A percentile compares a stretch with the other conserved stretches of the same genome.
These are phyloP conservation scores for Urocolius indicus DNA, from an alignment of 2,113 vertebrate genomes.

Conservation along the genomic window DNA sequence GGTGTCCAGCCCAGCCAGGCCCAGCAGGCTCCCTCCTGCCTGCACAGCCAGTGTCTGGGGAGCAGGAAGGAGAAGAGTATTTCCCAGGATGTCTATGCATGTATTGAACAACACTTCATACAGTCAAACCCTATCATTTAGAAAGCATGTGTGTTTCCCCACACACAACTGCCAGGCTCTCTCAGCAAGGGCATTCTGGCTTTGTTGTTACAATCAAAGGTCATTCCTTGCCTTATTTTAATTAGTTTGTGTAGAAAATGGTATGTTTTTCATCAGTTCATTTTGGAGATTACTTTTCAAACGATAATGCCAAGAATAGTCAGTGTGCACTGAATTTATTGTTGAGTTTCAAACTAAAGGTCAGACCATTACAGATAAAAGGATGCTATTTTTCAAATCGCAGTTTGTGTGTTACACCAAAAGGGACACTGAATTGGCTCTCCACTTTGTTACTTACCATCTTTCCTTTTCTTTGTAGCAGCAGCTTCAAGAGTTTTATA, in stretches of 20 bases:
- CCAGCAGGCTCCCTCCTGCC: neutral
- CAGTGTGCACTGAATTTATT: conserved; percentile 81
- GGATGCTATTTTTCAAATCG: conserved; percentile 83
- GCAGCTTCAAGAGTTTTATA: conserved; percentile 99
- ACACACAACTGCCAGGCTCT: conserved; percentile 72
- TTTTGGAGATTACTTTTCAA: conserved; percentile 87
- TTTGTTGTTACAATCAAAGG: conserved; percentile 85
- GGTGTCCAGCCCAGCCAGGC: neutral
- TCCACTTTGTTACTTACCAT: conserved; percentile 73
- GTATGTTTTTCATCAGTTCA: conserved; percentile 87
- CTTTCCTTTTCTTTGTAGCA: conserved; percentile 88
- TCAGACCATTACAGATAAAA: conserved; percentile 85
- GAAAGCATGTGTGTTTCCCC: conserved; percentile 56
- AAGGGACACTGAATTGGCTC: conserved; percentile 69
- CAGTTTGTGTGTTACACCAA: conserved; percentile 73
- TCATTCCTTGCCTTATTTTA: conserved; percentile 84
- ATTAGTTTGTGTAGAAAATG: conserved; percentile 87
- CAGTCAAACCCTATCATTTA: conserved; percentile 57
- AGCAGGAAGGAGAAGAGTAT: neutral
- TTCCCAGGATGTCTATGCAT: neutral
- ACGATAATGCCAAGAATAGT: conserved; percentile 85
- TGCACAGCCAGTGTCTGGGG: neutral
- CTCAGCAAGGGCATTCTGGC: conserved; percentile 77
- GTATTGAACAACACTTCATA: conserved; percentile 28
- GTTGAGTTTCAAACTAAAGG: conserved; percentile 84